Evolutionary conservation across 2,888 invertebrate species (phyloP), one percentile per base, ranked within the genome.

Genomic region (Synanthedon vespiformis): DNA sequence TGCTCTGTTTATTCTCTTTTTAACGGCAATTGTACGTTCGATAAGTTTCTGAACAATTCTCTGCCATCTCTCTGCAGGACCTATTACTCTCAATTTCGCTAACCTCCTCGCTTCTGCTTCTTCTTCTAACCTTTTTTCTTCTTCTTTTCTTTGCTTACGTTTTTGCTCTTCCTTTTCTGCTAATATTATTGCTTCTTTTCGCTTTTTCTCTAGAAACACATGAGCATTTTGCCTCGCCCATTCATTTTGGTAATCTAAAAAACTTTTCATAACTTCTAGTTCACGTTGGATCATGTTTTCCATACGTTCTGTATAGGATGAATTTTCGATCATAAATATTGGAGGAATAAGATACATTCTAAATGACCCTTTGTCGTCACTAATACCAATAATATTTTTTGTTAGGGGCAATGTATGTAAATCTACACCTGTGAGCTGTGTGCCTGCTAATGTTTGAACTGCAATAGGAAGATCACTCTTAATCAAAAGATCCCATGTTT

Each of bases 401-500:
- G 88, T 78, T 14, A 90, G 63, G 1, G 86, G 78, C 1, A 90
- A 74, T 8, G 89, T 84, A 65, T 92, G 92, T 50, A 90, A 81
- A 44, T 88, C 89, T 14, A 92, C 82, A 16, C 89, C 88, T 0
- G 92, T 92, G n/a, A 93, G 84, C 67, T 90, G 88, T 6, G 87
- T 87, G 2, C 92, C 91, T 3, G 94, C 92, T 14, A 93, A 77
- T 54, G 89, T 90, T 69, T 94, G 90, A 0, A 89, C 85, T 53
- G 92, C 89, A 55, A 90, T 89, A 0, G 94, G 90, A 57, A 90
- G 89, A 61, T 95, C 92, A 58, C 92, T 92, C 67, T 90, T 89
- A 50, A 90, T 79, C 54, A 93, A 75, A 54, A 96, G 79, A 79
- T 95, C 93, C 96, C 96, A 96, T 11, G 92, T 90, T 76, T 96